phyloP scores from a whole-genome alignment of 2,888 invertebrate genomes.

The Crocallis elinguaria region DNA sequence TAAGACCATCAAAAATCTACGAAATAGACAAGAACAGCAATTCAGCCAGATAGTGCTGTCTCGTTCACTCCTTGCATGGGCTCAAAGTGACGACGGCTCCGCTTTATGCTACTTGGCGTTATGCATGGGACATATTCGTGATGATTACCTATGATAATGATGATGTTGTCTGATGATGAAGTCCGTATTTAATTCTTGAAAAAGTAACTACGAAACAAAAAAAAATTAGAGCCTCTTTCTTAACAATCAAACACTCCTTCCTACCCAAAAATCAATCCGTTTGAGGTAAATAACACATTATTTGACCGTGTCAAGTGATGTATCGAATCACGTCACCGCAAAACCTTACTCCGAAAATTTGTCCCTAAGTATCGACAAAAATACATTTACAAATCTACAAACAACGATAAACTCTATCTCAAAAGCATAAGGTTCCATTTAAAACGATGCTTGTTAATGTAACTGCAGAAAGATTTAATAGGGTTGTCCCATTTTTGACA shows the following conservation, averaged over 20 bases:
- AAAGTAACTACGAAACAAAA: too few species aligned
- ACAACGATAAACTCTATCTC: neutral
- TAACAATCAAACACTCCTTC: neutral
- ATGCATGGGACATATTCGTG: too few species aligned
- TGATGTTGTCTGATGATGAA: too few species aligned
- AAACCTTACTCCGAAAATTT: slow-evolving; percentile 19
- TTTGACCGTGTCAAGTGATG: slow-evolving; percentile 26
- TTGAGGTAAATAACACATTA: slow-evolving; percentile 16
- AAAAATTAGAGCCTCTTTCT: too few species aligned
- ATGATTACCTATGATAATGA: too few species aligned
- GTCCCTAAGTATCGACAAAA: slow-evolving; percentile 14
- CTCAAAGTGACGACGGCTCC: too few species aligned
- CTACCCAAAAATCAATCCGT: neutral
- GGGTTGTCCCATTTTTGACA: slow-evolving; percentile 27
- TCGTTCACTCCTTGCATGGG: too few species aligned
- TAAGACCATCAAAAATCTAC: too few species aligned
- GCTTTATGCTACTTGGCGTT: too few species aligned
- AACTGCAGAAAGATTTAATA: slow-evolving; percentile 8
- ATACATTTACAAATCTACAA: neutral
- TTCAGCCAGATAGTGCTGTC: too few species aligned
- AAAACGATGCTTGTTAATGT: neutral
- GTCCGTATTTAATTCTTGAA: too few species aligned
- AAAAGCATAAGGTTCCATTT: slow-evolving; percentile 10
- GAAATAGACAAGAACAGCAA: too few species aligned
- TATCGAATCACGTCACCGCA: slow-evolving; percentile 17